phyloP scores from a whole-genome alignment of 2,888 invertebrate species.

The Baronia brevicornis region DNA sequence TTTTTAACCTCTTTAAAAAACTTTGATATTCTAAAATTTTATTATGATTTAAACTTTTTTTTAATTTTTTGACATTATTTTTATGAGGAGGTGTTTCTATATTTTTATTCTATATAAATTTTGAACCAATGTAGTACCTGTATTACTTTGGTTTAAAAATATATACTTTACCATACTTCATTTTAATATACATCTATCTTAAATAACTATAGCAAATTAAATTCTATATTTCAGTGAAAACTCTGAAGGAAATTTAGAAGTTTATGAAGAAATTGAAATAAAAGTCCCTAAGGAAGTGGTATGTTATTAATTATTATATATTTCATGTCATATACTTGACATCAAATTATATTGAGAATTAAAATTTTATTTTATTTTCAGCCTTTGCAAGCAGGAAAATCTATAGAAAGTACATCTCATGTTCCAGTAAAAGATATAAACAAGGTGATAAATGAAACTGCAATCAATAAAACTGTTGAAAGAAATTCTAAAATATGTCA shows the following conservation, averaged over 20 bases:
- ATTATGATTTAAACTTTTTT: too few species aligned
- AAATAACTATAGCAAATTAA: not conserved
- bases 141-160: too few species aligned
- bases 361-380: slow-evolving; percentile 29
- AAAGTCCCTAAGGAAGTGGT: slow-evolving; percentile 64
- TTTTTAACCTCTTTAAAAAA: too few species aligned
- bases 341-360: not conserved
- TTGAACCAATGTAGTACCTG: too few species aligned
- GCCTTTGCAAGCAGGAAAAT: slow-evolving; percentile 45
- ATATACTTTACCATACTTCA: too few species aligned
- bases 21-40: too few species aligned
- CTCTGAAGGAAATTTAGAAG: slow-evolving; percentile 66
- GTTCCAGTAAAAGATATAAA: slow-evolving; percentile 48
- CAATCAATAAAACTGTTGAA: slow-evolving; percentile 38
- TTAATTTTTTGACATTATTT: too few species aligned
- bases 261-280: slow-evolving; percentile 69
- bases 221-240: slow-evolving; percentile 52
- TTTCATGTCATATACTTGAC: not conserved
- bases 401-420: slow-evolving; percentile 37
- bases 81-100: too few species aligned
- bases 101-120: too few species aligned
- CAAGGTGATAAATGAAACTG: slow-evolving; percentile 40
- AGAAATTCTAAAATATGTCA: slow-evolving; percentile 29
- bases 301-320: slow-evolving; percentile 21
- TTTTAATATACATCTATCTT: too few species aligned